Base-by-base conservation (phyloP, 64 coral and sea anemone species). In the Montipora foliosa region DNA sequence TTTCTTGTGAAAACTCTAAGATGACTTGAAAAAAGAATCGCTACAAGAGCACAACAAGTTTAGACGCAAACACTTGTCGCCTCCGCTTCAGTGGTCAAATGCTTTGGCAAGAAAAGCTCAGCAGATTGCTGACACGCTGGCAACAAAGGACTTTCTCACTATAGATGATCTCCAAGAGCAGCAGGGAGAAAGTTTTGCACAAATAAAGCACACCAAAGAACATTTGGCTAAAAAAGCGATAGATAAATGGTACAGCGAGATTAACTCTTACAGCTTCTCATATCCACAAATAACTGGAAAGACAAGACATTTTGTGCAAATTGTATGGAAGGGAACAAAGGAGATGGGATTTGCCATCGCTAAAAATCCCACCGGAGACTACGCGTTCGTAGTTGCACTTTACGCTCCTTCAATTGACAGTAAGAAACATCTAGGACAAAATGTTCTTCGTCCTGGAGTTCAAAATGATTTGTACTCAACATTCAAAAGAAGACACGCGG, bases 221-320 rank as follows among this genome's bases (percentile, higher is more conserved):
- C 45, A 84, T 4, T 76, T 74, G 67, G 89, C 93, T 3, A 53
- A 46, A 49, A 95, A 79, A 48, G 90, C 96, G 4, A 89, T 91
- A 67, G 78, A 86, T 25, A 47, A 92, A 29, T 97, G 96, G 96
- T 97, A 97, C 67, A 92, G 82, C 9, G 96, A 97, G 71, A 92
- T 95, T 4, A 83, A 86, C n/a, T 78, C 82, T 3, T 97, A 97
- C 66, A 97, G 96, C 37, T 97, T 95, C 69, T 94, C 96, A 4
- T 97, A 97, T 76, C 96, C 96, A 11, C 64, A 95, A 60, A 48
- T 97, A 52, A 92, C 70, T 6, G n/a, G 67, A 4, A 62, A 88
- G 25, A 95, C 94, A 17, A 89, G 81, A 61, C 96, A 97, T 89
- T 97, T 97, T 92, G 89, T 92, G 47, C 96, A 97, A 77, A 91